Evolutionary conservation across 2,797 vertebrate species (phyloP), one percentile per base, ranked within the genome.

Genomic region (Trichosurus vulpecula): DNA sequence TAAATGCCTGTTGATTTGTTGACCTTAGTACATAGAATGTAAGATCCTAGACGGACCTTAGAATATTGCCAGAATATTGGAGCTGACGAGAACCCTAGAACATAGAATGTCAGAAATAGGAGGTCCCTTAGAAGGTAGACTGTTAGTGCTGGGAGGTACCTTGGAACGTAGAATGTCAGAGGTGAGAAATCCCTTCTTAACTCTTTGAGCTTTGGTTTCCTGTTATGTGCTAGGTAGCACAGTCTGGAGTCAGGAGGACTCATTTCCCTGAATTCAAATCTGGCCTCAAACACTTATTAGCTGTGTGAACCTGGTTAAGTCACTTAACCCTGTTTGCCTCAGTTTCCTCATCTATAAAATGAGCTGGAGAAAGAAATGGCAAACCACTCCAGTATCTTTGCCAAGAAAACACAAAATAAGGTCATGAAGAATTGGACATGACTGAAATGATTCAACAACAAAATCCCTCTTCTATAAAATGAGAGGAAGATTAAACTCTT

Each of bases 1-100:
- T 96, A 54, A 95, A 97, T 94, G 52, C 52, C 54, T 91, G 54
- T 56, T 22, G 2, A 81, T 22, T 81, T 22, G 35, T 81, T 47
- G n/a, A 41, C 19, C n/a, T 81, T 41, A 41, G 58, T 41, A n/a
- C 6, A n/a, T 81, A 41, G n/a, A 81, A 10, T 81, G 25, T 22
- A 47, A 81, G n/a, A 25, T 55, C 22, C 22, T 25, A 55, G 54
- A 55, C 54, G 54, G 54, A 55, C 54, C 54, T 55, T 25, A 19
- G 54, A 55, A 55, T 22, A 55, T 55, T 25, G 54, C 25, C 31
- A 47, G 74, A 87, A 47, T 87, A 47, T 87, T 87, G 51, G 74
- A 87, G 9, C 41, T 51, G 74, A 27, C 22, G 47, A 87, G 41
- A 47, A 47, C 12, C n/a, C 74, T 47, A 87, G 74, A 74, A 74